Conservation (phyloP, 2,888 invertebrate species). For the Entomobrya proxima region DNA sequence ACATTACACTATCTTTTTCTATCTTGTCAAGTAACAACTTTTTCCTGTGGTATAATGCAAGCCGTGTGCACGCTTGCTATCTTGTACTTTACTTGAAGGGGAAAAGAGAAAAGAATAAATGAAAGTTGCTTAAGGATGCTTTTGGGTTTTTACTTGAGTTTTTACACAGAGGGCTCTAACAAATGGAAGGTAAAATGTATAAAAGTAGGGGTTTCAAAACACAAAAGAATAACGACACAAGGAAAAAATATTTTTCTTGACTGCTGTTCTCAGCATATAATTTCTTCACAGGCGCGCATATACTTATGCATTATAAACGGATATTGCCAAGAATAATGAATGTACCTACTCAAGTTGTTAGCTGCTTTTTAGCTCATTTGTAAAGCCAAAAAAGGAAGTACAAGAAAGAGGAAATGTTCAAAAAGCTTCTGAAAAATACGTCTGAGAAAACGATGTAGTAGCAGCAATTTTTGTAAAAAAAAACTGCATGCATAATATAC, state of each 20-base stretch:
- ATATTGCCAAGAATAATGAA: background rate
- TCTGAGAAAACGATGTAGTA: background rate
- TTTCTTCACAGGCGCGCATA: background rate
- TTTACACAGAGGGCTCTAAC: background rate
- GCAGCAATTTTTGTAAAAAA: background rate
- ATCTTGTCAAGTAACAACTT: background rate
- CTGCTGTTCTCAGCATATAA: background rate
- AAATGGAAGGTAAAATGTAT: conserved; percentile 18
- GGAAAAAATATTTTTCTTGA: conserved; percentile 15
- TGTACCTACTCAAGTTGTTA: conserved; percentile 36
- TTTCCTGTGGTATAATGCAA: background rate
- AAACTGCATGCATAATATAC: conserved; percentile 43
- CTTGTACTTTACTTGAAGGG: background rate
- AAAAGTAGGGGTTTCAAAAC: conserved; percentile 18
- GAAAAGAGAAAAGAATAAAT: background rate
- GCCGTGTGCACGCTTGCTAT: background rate
- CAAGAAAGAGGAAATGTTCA: conserved; percentile 31
- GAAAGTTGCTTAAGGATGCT: conserved; percentile 32
- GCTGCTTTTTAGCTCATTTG: conserved; percentile 41
- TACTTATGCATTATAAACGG: background rate
- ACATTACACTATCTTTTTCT: background rate
- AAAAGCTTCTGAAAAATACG: conserved; percentile 25
- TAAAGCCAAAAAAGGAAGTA: conserved; percentile 35
- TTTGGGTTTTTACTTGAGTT: background rate
- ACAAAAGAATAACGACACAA: background rate